These are phyloP conservation scores for Aurelia sp. DNA, from an alignment of 30 jellyfish, hydroid and myxozoan species.

Conservation along the genomic window DNA sequence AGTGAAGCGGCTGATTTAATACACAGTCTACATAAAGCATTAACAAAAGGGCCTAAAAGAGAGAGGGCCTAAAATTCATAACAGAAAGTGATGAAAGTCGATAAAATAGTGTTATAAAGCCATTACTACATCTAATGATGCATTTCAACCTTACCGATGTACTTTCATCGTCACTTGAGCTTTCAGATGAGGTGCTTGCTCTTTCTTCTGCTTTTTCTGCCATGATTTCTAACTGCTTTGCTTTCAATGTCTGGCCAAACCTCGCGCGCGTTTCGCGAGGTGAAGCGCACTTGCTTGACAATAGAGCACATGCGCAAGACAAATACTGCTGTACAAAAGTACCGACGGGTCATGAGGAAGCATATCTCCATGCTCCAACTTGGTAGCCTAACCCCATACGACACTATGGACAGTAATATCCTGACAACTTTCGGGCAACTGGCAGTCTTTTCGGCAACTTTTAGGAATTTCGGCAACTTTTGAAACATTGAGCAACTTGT, in stretches of 20 bases:
- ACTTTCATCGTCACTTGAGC: slow-evolving; percentile 71
- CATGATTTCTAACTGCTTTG: slow-evolving; percentile 6
- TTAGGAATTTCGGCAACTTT: too few species aligned
- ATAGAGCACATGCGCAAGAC: slow-evolving; percentile 55
- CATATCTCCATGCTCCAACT: too few species aligned
- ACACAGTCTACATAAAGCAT: too few species aligned
- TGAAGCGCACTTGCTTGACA: slow-evolving; percentile 5
- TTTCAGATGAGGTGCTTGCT: slow-evolving; percentile 63
- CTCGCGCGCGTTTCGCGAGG: slow-evolving; percentile 36
- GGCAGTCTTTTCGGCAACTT: too few species aligned
- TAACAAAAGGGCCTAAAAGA: too few species aligned
- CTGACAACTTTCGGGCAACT: too few species aligned
- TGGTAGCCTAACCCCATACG: too few species aligned
- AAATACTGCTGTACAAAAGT: slow-evolving; percentile 34
- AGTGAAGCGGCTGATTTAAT: too few species aligned
- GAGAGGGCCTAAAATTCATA: too few species aligned
- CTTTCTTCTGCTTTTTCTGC: slow-evolving; percentile 49
- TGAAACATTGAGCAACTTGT: too few species aligned
- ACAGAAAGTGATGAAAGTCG: neutral
- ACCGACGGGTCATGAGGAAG: neutral
- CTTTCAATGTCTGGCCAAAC: neutral
- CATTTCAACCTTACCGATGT: slow-evolving; percentile 5
- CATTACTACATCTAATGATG: neutral
- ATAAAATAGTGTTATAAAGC: neutral
- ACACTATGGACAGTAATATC: too few species aligned